Evolutionary conservation across 1,140 invertebrate species (phyloP).

Genomic region (Pristionchus pacificus): DNA sequence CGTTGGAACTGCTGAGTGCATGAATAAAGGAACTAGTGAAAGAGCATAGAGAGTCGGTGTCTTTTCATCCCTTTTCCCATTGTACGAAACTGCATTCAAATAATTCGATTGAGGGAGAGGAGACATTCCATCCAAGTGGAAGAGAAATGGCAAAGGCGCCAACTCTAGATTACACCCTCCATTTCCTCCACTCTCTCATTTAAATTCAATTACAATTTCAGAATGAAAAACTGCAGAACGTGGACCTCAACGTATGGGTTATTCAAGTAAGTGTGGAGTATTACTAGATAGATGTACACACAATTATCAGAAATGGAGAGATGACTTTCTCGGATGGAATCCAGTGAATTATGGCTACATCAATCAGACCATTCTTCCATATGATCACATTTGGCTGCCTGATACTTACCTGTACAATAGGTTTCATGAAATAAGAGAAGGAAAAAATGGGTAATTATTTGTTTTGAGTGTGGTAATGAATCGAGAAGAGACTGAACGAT

Average conservation of each 20-base stretch:
- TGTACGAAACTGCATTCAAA: too few relatives aligned
- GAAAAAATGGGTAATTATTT: neutral
- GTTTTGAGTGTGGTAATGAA: constrained; percentile 55
- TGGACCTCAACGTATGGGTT: constrained; percentile 56
- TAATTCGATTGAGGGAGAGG: too few relatives aligned
- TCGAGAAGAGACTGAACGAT: constrained; percentile 54
- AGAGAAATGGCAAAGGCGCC: neutral
- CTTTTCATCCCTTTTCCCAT: too few relatives aligned
- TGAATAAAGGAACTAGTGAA: too few relatives aligned
- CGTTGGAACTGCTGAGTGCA: too few relatives aligned
- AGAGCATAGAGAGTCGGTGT: too few relatives aligned
- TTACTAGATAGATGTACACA: neutral
- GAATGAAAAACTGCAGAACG: constrained; percentile 55
- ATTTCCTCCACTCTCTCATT: neutral
- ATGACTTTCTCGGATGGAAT: constrained; percentile 52
- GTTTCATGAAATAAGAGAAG: neutral
- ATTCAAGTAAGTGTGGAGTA: constrained; percentile 30
- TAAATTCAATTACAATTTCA: constrained; percentile 30
- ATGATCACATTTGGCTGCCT: constrained; percentile 49
- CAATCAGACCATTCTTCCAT: constrained; percentile 53
- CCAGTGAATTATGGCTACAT: constrained; percentile 47
- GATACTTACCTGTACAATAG: constrained; percentile 56
- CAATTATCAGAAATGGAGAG: constrained; percentile 45
- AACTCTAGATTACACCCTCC: constrained; percentile 6
- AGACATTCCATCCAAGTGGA: too few relatives aligned